A percentile compares a stretch with the other conserved stretches of the same genome.
Evolutionary conservation across 2,888 invertebrate genomes (phyloP).

Genomic region (Folsomia manolachei): DNA sequence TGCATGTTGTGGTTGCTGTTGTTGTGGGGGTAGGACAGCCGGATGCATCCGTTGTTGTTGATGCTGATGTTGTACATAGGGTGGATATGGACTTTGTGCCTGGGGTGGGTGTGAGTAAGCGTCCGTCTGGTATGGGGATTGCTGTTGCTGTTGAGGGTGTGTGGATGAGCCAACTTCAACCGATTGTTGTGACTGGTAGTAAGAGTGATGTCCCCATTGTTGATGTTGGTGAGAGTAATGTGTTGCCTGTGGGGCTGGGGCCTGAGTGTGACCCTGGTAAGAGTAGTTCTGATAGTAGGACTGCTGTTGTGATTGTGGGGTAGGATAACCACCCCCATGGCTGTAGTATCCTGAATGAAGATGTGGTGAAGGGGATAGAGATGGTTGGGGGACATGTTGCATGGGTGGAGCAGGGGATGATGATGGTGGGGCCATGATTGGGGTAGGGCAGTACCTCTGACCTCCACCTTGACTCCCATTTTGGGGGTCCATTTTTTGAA

Average conservation of each 20-base stretch:
- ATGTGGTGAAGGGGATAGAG: conserved; percentile 18
- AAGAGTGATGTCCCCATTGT: conserved; percentile 4
- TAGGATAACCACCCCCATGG: conserved; percentile 18
- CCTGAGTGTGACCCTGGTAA: conserved; percentile 7
- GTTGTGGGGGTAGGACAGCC: conserved; percentile 25
- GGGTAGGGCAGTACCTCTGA: conserved; percentile 36
- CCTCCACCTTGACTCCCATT: conserved; percentile 3
- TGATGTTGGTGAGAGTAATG: conserved; percentile 21
- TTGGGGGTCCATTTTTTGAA: conserved; percentile 6
- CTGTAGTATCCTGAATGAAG: conserved; percentile 18
- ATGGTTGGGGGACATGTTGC: conserved; percentile 12
- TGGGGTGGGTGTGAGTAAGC: background rate
- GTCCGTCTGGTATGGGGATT: background rate
- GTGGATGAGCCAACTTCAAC: background rate
- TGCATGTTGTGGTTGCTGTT: conserved; percentile 29
- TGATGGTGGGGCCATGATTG: conserved; percentile 35
- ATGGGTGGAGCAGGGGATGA: conserved; percentile 28
- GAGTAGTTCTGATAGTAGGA: conserved; percentile 15
- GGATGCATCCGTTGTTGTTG: conserved; percentile 23
- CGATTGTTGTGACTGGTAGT: background rate
- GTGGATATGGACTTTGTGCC: conserved; percentile 2
- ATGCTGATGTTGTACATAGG: conserved; percentile 18
- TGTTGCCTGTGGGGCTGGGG: conserved; percentile 21
- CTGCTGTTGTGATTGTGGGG: conserved; percentile 27
- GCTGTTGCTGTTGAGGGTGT: conserved; percentile 22